These are phyloP conservation scores for Ploceus nigricollis DNA, from an alignment of 2,113 vertebrate genomes.

Conservation along the genomic window DNA sequence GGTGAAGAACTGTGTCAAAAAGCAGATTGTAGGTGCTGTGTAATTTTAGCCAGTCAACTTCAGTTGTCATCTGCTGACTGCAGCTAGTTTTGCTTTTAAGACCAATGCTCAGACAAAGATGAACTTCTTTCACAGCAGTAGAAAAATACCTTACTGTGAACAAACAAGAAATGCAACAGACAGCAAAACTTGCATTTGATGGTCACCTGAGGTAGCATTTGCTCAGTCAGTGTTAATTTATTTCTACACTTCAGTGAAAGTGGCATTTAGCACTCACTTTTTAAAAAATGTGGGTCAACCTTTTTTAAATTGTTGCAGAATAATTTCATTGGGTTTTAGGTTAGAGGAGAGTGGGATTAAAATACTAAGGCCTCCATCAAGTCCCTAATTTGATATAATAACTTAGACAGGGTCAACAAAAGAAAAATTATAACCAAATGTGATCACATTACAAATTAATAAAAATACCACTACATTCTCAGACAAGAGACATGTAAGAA, in stretches of 20 bases:
- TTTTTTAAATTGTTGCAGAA: background rate
- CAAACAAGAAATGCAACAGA: background rate
- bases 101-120: background rate
- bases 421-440: background rate
- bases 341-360: background rate
- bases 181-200: background rate
- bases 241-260: background rate
- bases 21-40: background rate
- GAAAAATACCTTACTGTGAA: background rate
- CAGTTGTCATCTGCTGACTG: background rate
- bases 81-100: background rate
- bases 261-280: background rate
- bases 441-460: background rate
- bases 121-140: background rate
- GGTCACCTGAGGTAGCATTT: background rate
- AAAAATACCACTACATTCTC: background rate
- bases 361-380: background rate
- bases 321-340: background rate
- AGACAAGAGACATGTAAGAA: background rate
- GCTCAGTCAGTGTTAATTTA: background rate
- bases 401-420: background rate
- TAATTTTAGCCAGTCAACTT: background rate
- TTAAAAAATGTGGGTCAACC: background rate
- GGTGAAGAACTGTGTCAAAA: background rate
- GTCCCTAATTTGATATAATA: background rate